These are phyloP conservation scores for Drosophila gaucha DNA, from an alignment of 2,888 invertebrate species.

Conservation along the genomic window DNA sequence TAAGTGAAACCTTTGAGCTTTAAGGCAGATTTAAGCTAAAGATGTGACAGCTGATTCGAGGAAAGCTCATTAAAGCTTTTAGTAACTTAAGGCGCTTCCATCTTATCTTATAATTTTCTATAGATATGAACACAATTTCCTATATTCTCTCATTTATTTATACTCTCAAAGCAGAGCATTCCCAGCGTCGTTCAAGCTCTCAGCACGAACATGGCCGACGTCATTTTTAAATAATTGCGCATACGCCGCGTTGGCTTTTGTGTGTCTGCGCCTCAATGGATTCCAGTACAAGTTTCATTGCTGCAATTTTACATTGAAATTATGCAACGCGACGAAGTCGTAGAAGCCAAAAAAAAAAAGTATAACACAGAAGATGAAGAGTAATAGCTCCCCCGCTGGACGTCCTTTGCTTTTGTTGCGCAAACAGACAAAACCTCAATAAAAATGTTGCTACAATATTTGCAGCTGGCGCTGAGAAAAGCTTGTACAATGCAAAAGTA, in stretches of 20 bases:
- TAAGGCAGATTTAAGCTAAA: no score
- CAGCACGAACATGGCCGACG: conserved; percentile 19
- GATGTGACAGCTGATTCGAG: background rate
- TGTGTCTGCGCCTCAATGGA: conserved; percentile 68
- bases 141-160: background rate
- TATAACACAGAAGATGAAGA: conserved; percentile 33
- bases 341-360: conserved; percentile 19
- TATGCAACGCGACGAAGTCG: conserved; percentile 59
- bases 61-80: no score
- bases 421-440: conserved; percentile 81
- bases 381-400: conserved; percentile 58
- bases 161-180: conserved; percentile 37
- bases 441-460: conserved; percentile 80
- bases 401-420: conserved; percentile 68
- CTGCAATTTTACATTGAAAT: conserved; percentile 75
- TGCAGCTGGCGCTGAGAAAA: conserved; percentile 74
- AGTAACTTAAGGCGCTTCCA: no score
- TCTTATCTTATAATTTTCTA: no score
- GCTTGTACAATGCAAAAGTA: conserved; percentile 65
- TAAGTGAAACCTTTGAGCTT: no score
- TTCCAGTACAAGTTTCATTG: conserved; percentile 70
- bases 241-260: conserved; percentile 78
- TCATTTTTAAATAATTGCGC: conserved; percentile 75
- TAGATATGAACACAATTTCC: background rate
- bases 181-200: conserved; percentile 5